Base-by-base conservation (phyloP, 2,797 vertebrate genomes). In the Falco rusticolus region DNA sequence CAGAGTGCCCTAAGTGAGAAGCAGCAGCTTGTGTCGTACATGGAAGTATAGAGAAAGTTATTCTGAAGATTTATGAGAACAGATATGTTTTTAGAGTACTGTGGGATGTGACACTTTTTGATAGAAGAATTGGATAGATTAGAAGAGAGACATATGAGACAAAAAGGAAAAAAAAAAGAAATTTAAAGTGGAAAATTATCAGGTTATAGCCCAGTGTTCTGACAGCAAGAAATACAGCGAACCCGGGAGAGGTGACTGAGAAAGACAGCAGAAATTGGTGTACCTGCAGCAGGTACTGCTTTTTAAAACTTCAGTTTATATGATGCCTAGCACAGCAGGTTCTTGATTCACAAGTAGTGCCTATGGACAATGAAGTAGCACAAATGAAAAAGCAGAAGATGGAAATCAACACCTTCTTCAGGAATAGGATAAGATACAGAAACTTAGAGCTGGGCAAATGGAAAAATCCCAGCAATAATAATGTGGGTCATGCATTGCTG, bases 381-480 rank as follows among this genome's bases (percentile, higher is more conserved):
- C 53, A 95, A 93, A 91, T 39, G 83, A 89, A 78, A 78, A 93
- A 87, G 25, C 21, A 83, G 80, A 61, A 59, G 18, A 76, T n/a
- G 56, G 79, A 94, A 89, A 93, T 79, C 70, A 79, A 63, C 14
- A 25, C 8, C 9, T 17, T 63, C 59, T 87, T 84, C 71, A 74
- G 63, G 80, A 93, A 88, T 31, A 77, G 7, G 21, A 65, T 28
- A 48, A 79, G 63, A 80, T 29, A 72, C 20, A 61, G 71, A 77
- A 65, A 81, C 13, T 56, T 31, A 61, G 39, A 79, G 7, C 8
- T 51, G 10, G 24, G 39, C 21, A 92, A 89, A 91, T 63, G 34
- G 72, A 92, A 90, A 60, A 56, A 54, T 47, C 16, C 13, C 17
- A 77, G 51, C 18, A 48, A 82, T n/a, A 69, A 56, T 21, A 74